phyloP scores from a whole-genome alignment of 2,113 vertebrate genomes.

The Lucifuga dentata region DNA sequence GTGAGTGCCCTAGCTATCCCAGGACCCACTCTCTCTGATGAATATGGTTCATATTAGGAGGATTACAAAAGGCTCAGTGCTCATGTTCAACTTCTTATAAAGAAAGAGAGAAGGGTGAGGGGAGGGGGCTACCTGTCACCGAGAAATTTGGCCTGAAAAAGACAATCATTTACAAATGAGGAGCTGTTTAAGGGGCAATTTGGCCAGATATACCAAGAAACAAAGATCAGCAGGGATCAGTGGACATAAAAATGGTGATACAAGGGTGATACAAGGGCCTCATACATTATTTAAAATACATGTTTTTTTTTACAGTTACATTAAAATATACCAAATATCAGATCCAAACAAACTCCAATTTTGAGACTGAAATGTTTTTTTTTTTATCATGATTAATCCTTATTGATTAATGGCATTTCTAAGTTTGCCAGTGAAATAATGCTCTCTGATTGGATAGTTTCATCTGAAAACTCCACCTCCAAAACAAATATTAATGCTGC shows the following conservation, averaged over 20 bases:
- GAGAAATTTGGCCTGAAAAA: neutral
- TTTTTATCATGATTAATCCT: neutral
- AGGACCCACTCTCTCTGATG: slow-evolving; percentile 30
- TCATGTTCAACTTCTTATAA: slow-evolving; percentile 24
- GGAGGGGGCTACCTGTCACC: neutral
- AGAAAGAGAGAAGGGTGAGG: neutral
- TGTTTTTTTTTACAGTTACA: too few species aligned
- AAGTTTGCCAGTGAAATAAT: too few species aligned
- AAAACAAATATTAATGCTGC: neutral
- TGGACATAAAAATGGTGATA: too few species aligned
- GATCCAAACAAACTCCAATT: neutral
- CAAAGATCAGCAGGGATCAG: neutral
- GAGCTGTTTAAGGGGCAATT: neutral
- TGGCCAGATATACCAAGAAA: neutral
- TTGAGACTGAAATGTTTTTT: neutral
- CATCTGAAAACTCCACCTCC: too few species aligned
- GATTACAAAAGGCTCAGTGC: slow-evolving; percentile 39
- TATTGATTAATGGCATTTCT: too few species aligned
- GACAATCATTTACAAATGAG: neutral
- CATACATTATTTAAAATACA: too few species aligned
- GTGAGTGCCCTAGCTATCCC: slow-evolving; percentile 3
- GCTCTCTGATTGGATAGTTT: too few species aligned
- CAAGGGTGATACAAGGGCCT: too few species aligned
- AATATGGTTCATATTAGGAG: slow-evolving; percentile 54
- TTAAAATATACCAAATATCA: neutral